phyloP scores from a whole-genome alignment of 2,113 vertebrate genomes.

The Odocoileus virginianus region DNA sequence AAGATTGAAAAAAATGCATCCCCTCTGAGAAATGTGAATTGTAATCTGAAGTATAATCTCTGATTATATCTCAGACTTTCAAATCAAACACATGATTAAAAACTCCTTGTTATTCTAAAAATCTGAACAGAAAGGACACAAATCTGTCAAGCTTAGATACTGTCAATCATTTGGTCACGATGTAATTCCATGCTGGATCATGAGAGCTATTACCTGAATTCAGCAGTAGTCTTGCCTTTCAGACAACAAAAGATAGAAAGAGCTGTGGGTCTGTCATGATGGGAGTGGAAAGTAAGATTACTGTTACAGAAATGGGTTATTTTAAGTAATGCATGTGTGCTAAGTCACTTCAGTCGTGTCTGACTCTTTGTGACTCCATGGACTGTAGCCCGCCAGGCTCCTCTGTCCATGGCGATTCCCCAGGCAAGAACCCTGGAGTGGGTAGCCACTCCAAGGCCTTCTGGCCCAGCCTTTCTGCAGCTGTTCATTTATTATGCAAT shows the following conservation, averaged over 20 bases:
- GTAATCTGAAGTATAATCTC: slow-evolving; percentile 3
- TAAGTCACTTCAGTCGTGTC: not conserved
- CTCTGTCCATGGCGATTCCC: not conserved
- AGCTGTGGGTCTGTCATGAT: too few relatives aligned
- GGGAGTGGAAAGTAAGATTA: not conserved
- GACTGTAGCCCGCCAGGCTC: not conserved
- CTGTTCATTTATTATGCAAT: not conserved
- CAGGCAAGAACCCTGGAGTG: not conserved
- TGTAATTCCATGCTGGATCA: accelerated
- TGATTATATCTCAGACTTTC: slow-evolving; percentile 16
- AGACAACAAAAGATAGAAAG: not conserved
- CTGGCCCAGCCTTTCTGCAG: not conserved
- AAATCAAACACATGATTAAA: not conserved
- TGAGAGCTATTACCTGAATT: not conserved
- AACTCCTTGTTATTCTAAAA: slow-evolving; percentile 3
- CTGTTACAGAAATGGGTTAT: not conserved
- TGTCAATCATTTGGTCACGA: too few relatives aligned
- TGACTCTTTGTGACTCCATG: not conserved
- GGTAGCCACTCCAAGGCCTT: not conserved
- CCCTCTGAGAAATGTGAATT: not conserved
- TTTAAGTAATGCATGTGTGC: not conserved
- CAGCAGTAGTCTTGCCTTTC: not conserved
- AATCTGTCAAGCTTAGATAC: too few relatives aligned
- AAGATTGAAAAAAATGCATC: not conserved
- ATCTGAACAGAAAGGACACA: not conserved